Percentiles rank a stretch among this genome's conserved stretches.
These are phyloP conservation scores for Corythaixoides concolor DNA, from an alignment of 2,113 vertebrate genomes.

Conservation along the genomic window DNA sequence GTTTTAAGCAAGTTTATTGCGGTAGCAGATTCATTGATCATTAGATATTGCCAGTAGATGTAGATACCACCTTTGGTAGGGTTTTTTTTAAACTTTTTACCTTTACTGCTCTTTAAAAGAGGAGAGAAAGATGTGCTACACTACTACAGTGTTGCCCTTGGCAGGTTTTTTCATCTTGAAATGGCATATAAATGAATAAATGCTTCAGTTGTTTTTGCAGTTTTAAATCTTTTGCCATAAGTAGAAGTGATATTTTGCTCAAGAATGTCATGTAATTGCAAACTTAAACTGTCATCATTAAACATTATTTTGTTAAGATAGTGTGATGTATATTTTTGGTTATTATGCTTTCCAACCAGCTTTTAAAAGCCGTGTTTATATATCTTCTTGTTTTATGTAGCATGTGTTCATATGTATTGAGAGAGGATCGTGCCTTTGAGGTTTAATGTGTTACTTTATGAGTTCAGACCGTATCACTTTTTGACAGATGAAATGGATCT, in stretches of 20 bases:
- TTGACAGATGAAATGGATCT: conserved; percentile 35
- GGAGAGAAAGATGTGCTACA: neutral
- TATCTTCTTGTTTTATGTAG: conserved; percentile 43
- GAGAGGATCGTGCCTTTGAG: neutral
- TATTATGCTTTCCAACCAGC: conserved; percentile 24
- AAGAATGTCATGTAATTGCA: conserved; percentile 46
- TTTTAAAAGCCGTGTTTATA: conserved; percentile 48
- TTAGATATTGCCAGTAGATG: conserved; percentile 26
- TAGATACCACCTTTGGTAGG: neutral
- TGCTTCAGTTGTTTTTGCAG: conserved; percentile 41
- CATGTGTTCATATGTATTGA: neutral
- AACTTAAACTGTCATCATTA: conserved; percentile 61
- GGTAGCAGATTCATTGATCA: conserved; percentile 26
- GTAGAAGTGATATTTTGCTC: conserved; percentile 46
- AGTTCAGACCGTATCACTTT: neutral
- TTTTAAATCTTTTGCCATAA: conserved; percentile 53
- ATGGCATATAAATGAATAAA: conserved; percentile 53
- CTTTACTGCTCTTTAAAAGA: conserved; percentile 9
- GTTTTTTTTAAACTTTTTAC: neutral
- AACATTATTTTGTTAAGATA: conserved; percentile 58
- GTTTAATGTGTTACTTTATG: conserved; percentile 22
- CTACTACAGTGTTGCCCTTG: conserved; percentile 47
- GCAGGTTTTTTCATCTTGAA: conserved; percentile 52
- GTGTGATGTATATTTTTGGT: conserved; percentile 35
- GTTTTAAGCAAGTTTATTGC: conserved; percentile 24